Conservation (phyloP, 2,888 invertebrate genomes). For the Melipona bicolor region DNA sequence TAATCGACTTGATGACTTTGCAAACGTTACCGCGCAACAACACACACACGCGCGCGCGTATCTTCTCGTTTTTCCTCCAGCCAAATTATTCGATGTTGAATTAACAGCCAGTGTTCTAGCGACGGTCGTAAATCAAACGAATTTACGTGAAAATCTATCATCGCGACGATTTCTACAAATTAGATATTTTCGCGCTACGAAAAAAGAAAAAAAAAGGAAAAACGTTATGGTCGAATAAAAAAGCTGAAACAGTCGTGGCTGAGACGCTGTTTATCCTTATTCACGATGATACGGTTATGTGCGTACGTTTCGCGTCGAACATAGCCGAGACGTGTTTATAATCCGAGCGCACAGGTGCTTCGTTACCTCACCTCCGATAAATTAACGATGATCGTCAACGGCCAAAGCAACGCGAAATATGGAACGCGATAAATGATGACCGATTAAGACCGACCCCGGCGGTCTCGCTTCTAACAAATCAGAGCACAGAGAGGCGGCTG, state of each 20-base stretch:
- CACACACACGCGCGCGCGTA: background rate
- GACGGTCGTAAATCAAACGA: constrained; percentile 27
- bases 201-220: background rate
- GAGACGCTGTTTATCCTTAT: constrained; percentile 12
- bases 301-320: too few relatives aligned
- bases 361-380: constrained; percentile 43
- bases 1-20: constrained; percentile 34
- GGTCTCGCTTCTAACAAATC: constrained; percentile 51
- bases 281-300: too few relatives aligned
- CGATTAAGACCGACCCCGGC: constrained; percentile 40
- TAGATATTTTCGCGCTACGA: background rate
- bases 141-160: background rate
- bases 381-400: constrained; percentile 50
- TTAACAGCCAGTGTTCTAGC: background rate
- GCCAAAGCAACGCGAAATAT: constrained; percentile 46
- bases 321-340: constrained; percentile 18
- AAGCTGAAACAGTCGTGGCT: background rate
- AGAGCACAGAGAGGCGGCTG: constrained; percentile 34
- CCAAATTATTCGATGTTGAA: constrained; percentile 17
- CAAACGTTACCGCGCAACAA: background rate
- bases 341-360: constrained; percentile 32
- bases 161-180: background rate
- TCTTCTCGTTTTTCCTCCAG: constrained; percentile 5
- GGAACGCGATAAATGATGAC: constrained; percentile 59
- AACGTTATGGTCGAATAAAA: background rate